Base-by-base conservation (phyloP, 2,113 vertebrate species). In the Glareola pratincola region DNA sequence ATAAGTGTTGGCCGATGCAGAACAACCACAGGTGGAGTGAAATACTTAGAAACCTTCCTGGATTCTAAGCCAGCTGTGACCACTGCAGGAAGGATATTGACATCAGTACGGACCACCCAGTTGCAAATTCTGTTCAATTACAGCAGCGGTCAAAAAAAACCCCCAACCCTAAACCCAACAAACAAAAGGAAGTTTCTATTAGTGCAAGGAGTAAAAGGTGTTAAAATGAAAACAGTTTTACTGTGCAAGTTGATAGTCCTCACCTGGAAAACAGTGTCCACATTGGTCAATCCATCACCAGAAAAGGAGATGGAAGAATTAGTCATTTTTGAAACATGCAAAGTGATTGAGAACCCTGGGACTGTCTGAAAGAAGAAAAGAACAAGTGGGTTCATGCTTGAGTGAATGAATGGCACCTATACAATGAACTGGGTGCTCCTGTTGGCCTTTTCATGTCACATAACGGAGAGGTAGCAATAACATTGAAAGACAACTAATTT, bases 71-170 rank as follows among this genome's bases (percentile, higher is more conserved):
- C 68, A 81, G 6, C 32, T 56, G 27, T 71, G 85, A 81, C 24
- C 13, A 14, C 12, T 57, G 9, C 43, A 22, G 16, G 24, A 72
- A 84, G 11, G 10, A 36, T 54, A n/a, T 48, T 2, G 7, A 6
- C 13, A 62, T 57, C 23, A 6, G 4, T 9, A 9, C 13, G 14
- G 47, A 56, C 47, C 80, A 43, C 8, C 4, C 4, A 67, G 14
- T 32, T 32, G 23, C 43, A 92, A 74, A 47, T 73, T 27, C 56
- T 92, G 36, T 39, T 88, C 30, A 43, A 4, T 51, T 83, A 59
- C 24, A 80, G 11, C 11, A 71, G 6, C 0, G 0, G 23, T 63
- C 24, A 83, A 53, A 66, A 85, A 66, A n/a, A 4, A 0, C 39
- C 13, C 4, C 20, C 45, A 54, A 34, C 4, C 12, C 2, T 20